Evolutionary conservation across 2,113 vertebrate species (phyloP).

Genomic region (Rhinogobius similis): DNA sequence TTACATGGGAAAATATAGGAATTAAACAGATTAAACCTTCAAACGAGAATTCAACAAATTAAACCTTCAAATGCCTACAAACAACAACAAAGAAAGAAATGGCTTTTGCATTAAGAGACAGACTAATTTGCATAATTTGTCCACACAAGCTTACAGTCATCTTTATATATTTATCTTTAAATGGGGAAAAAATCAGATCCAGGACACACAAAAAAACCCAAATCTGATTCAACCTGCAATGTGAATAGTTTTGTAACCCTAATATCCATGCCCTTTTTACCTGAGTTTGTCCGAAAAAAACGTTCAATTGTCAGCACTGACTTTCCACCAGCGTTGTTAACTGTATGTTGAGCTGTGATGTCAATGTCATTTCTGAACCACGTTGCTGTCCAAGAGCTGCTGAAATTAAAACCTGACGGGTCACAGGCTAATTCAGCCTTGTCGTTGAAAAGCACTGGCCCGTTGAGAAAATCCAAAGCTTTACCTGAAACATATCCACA

Average conservation of each 20-base stretch:
- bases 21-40: too few species aligned
- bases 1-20: too few species aligned
- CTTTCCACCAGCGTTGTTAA: accelerated
- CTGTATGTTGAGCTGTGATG: accelerated
- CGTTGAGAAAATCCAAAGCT: accelerated
- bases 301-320: neutral
- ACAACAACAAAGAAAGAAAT: too few species aligned
- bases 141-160: too few species aligned
- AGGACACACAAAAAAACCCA: too few species aligned
- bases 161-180: too few species aligned
- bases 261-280: constrained; percentile 13
- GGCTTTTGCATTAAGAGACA: too few species aligned
- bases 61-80: too few species aligned
- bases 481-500: constrained; percentile 7
- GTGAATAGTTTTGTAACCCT: constrained; percentile 12
- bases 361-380: neutral
- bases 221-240: too few species aligned
- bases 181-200: too few species aligned
- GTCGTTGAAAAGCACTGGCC: neutral
- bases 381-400: neutral
- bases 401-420: constrained; percentile 12
- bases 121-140: too few species aligned
- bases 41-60: too few species aligned
- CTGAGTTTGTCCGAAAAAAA: neutral
- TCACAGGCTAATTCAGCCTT: constrained; percentile 5